Conservation (phyloP, 2,113 vertebrate species). For the Phrynosoma platyrhinos region DNA sequence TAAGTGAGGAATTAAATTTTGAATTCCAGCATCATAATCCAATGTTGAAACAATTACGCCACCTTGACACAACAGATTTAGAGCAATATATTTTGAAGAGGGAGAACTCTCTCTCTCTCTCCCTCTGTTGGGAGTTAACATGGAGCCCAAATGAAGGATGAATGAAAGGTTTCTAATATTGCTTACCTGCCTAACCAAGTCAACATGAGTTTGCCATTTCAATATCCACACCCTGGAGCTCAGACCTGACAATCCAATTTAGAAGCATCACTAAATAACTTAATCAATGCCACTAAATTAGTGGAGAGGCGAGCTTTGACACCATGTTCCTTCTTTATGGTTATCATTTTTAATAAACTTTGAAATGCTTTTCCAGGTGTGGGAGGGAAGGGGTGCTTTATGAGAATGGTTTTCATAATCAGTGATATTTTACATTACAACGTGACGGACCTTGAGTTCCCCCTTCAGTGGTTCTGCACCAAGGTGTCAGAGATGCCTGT, state of each 20-base stretch:
- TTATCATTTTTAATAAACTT: constrained; percentile 81
- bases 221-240: constrained; percentile 13
- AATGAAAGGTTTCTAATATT: constrained; percentile 72
- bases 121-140: neutral
- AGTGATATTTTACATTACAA: constrained; percentile 71
- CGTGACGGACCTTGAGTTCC: constrained; percentile 75
- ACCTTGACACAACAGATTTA: constrained; percentile 46
- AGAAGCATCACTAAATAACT: constrained; percentile 80
- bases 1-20: too few relatives aligned
- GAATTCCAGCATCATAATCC: too few relatives aligned
- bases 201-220: constrained; percentile 43
- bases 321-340: constrained; percentile 79
- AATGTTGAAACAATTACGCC: too few relatives aligned
- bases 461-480: constrained; percentile 73
- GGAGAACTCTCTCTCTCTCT: neutral
- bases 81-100: constrained; percentile 34
- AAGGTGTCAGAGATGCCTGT: constrained; percentile 63
- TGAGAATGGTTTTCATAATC: constrained; percentile 73
- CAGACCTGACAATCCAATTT: constrained; percentile 80
- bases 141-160: constrained; percentile 63
- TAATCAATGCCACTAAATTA: constrained; percentile 80
- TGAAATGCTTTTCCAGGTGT: constrained; percentile 77
- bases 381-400: constrained; percentile 65
- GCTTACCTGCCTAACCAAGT: constrained; percentile 51
- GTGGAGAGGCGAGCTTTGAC: constrained; percentile 67